phyloP scores from a whole-genome alignment of 2,797 vertebrate genomes.

The Syngnathus rostellatus region DNA sequence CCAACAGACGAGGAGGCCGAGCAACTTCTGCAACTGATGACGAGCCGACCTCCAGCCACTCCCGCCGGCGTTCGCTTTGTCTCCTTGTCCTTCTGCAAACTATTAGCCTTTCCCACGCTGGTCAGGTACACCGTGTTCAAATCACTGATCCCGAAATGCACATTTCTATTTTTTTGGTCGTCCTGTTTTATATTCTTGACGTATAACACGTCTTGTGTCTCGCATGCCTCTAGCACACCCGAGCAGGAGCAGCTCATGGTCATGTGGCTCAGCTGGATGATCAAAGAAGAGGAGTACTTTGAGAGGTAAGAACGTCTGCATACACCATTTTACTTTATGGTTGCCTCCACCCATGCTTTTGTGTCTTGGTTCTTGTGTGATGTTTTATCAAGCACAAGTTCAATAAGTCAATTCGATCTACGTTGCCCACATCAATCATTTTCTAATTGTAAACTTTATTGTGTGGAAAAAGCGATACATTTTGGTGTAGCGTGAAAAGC shows the following conservation, averaged over 20 bases:
- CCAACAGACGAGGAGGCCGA: conserved; percentile 96
- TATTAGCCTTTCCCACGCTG: conserved; percentile 90
- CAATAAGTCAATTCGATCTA: no score
- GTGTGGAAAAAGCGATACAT: no score
- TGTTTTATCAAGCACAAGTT: no score
- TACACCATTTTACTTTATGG: background rate
- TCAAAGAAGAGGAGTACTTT: conserved; percentile 98
- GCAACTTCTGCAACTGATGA: conserved; percentile 93
- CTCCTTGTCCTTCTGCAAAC: conserved; percentile 94
- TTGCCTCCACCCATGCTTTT: background rate
- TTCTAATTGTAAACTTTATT: no score
- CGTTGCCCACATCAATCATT: no score
- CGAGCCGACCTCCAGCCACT: conserved; percentile 91
- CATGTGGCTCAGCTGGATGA: conserved; percentile 99
- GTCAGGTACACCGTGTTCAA: conserved; percentile 76
- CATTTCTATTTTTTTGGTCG: background rate
- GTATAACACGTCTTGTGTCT: background rate
- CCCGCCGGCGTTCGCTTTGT: conserved; percentile 95
- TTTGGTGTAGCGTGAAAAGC: no score
- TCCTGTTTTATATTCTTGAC: conserved; percentile 9
- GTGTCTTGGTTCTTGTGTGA: background rate
- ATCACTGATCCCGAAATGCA: background rate
- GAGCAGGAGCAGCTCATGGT: conserved; percentile 98
- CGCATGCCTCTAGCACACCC: conserved; percentile 73
- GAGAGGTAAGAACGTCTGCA: conserved; percentile 76